Evolutionary conservation across 2,888 invertebrate genomes (phyloP).

Genomic region (Parnassius smintheus): DNA sequence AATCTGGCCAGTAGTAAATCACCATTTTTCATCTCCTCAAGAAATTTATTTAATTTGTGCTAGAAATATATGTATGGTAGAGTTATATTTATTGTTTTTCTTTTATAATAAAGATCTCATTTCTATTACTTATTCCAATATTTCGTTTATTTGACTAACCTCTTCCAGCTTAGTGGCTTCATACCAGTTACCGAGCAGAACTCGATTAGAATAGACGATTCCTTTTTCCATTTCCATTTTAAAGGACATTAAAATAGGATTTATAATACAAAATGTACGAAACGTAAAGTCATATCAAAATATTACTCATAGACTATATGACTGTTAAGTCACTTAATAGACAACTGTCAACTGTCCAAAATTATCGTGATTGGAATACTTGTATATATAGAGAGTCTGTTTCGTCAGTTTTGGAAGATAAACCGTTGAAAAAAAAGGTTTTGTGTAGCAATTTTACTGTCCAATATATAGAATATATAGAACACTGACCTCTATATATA

Average conservation of each 20-base stretch:
- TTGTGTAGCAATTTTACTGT: too few species aligned
- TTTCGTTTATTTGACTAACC: conserved; percentile 40
- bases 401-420: too few species aligned
- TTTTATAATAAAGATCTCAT: background rate
- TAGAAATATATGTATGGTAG: conserved; percentile 30
- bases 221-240: conserved; percentile 60
- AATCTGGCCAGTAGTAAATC: conserved; percentile 67
- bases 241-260: conserved; percentile 36
- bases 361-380: too few species aligned
- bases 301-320: too few species aligned
- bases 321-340: too few species aligned
- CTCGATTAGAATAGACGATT: conserved; percentile 65
- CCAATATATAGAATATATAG: too few species aligned
- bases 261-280: background rate
- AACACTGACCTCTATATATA: too few species aligned
- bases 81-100: background rate
- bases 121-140: background rate
- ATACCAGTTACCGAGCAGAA: conserved; percentile 72
- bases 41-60: conserved; percentile 64
- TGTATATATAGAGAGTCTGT: too few species aligned
- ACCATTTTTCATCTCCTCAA: conserved; percentile 71
- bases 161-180: conserved; percentile 69
- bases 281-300: background rate
- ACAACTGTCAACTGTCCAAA: too few species aligned
- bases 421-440: too few species aligned